phyloP scores from a whole-genome alignment of 2,888 invertebrate genomes.

The Rhynchonema sp. region DNA sequence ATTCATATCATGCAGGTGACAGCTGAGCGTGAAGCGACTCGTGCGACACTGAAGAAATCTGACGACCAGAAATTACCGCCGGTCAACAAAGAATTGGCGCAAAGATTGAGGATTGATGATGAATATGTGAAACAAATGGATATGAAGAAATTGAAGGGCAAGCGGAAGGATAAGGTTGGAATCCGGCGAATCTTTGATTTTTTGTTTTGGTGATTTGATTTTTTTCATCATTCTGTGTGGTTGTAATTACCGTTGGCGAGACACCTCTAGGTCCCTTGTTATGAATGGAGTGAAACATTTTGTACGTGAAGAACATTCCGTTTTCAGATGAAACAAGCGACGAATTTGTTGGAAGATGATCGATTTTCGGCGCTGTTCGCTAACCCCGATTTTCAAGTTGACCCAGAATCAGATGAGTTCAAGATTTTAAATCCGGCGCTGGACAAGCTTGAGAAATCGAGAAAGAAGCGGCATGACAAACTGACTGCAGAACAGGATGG shows the following conservation, averaged over 20 bases:
- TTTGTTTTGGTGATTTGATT: conserved; percentile 2
- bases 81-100: conserved; percentile 70
- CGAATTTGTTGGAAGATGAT: conserved; percentile 57
- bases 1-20: no score
- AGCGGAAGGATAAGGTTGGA: conserved; percentile 33
- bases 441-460: conserved; percentile 50
- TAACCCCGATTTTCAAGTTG: conserved; percentile 76
- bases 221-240: no score
- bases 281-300: no score
- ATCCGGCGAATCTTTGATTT: no score
- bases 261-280: no score
- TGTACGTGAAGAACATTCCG: background rate
- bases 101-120: conserved; percentile 54
- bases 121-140: background rate
- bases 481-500: background rate
- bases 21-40: background rate
- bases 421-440: conserved; percentile 65
- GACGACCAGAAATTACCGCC: conserved; percentile 44
- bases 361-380: conserved; percentile 74
- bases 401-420: conserved; percentile 65
- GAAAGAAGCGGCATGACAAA: background rate
- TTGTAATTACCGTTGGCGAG: no score
- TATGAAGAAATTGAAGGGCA: conserved; percentile 38
- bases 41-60: conserved; percentile 37
- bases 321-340: conserved; percentile 12